Base-by-base conservation (phyloP, 2,113 vertebrate species). In the Petroica traversi region DNA sequence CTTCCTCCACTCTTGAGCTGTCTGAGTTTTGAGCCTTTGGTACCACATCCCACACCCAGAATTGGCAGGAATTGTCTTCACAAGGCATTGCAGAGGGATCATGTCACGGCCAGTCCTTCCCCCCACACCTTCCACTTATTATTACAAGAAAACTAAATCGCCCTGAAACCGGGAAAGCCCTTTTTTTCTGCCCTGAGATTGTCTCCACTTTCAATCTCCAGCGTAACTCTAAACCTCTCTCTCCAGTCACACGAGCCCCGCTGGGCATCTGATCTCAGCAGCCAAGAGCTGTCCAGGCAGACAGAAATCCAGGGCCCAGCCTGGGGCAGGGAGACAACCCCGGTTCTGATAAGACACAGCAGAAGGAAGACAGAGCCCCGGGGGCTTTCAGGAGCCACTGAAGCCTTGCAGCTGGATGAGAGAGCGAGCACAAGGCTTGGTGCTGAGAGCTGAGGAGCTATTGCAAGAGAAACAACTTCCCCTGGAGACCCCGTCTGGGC, bases 351-450 rank as follows among this genome's bases (percentile, higher is more conserved):
- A 95, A 96, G 79, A 51, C 11, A 2, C 85, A 89, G 96, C 92
- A 87, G 67, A 63, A 43, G 82, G 67, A 92, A 74, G 78, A 34
- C 76, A 41, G 52, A 79, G 77, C 93, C 88, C 29, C 7, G 2
- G 80, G 94, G 86, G 74, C 6, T 55, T 85, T 14, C 46, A 59
- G 3, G 83, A 87, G 58, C 1, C 28, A 0, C 28, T 92, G 95
- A 97, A 94, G 91, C 69, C 71, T 93, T 59, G 33, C 90, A 97
- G 95, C 96, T 95, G 95, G 90, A 75, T 1, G 66, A 38, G 88
- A 52, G 34, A 23, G 23, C 26, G 3, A 91, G 41, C 12, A 2
- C 49, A 31, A 26, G 57, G 95, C 87, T 87, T 5, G 0, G 67
- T 8, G 7, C 46, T 77, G 54, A 8, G 49, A 66, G 64, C 59